Percentiles rank a stretch among this genome's conserved stretches.
Evolutionary conservation across 2,113 vertebrate genomes (phyloP).

Genomic region (Caloenas nicobarica): DNA sequence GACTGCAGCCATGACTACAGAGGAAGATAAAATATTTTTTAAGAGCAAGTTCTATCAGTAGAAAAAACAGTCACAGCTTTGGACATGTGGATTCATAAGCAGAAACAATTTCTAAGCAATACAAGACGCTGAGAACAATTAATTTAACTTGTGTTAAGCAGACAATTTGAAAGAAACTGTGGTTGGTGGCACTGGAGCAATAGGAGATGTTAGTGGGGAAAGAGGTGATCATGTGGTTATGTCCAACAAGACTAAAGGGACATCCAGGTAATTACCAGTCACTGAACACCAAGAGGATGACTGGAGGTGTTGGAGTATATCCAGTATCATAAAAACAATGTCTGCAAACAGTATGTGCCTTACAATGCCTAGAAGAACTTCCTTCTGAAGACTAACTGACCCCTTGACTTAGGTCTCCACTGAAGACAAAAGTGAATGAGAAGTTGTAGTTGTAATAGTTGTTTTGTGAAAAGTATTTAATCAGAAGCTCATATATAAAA

Average conservation of each 20-base stretch:
- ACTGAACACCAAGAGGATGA: neutral
- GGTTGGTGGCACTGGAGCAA: neutral
- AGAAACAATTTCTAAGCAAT: neutral
- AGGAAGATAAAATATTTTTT: neutral
- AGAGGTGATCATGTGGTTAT: neutral
- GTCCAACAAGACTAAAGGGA: neutral
- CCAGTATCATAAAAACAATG: neutral
- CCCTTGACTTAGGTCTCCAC: neutral
- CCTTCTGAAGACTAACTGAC: neutral
- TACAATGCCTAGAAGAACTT: neutral
- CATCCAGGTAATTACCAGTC: neutral
- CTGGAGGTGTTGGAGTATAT: neutral
- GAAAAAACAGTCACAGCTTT: neutral
- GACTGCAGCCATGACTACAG: neutral
- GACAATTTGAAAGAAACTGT: neutral
- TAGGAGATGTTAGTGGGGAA: neutral
- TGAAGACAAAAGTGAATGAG: neutral
- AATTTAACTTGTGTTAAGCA: neutral
- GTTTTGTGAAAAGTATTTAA: neutral
- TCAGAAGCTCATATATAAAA: neutral
- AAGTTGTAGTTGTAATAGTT: neutral
- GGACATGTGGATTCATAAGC: neutral
- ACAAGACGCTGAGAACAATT: neutral
- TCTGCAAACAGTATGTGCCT: neutral
- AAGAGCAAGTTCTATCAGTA: neutral